These are phyloP conservation scores for Cryptotis parvus DNA, from an alignment of 2,113 vertebrate genomes.

Conservation along the genomic window DNA sequence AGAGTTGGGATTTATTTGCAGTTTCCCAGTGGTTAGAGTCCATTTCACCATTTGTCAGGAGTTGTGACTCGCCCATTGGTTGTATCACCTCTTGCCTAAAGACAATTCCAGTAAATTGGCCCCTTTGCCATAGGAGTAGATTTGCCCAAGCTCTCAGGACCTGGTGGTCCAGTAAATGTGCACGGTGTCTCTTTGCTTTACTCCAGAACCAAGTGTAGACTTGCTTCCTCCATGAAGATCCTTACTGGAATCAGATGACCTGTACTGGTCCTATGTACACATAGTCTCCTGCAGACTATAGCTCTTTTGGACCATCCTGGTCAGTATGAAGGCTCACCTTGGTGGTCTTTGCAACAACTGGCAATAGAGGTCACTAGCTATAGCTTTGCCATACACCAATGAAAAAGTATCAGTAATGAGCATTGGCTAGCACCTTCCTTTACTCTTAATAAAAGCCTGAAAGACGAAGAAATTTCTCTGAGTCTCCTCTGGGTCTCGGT, in stretches of 20 bases:
- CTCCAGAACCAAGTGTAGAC: not conserved
- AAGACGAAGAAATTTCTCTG: not conserved
- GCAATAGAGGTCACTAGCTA: too few relatives aligned
- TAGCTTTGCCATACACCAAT: not conserved
- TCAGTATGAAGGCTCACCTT: not conserved
- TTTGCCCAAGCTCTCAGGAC: not conserved
- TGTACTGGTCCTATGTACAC: too few relatives aligned
- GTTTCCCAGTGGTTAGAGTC: rapidly evolving
- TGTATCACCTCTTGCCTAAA: rapidly evolving
- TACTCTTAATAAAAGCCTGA: not conserved
- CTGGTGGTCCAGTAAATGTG: too few relatives aligned
- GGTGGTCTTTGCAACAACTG: not conserved
- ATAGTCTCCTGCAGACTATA: not conserved
- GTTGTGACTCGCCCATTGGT: not conserved
- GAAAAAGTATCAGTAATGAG: not conserved
- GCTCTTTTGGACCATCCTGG: not conserved
- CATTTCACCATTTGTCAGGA: not conserved
- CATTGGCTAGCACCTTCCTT: not conserved
- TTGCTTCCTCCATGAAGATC: not conserved
- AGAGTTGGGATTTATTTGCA: not conserved
- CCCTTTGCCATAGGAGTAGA: not conserved
- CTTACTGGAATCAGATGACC: too few relatives aligned
- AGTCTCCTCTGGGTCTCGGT: not conserved
- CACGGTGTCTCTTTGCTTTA: not conserved
- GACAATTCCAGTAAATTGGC: rapidly evolving